These are phyloP conservation scores for Acanthis flammea DNA, from an alignment of 2,797 vertebrate species.

Conservation along the genomic window DNA sequence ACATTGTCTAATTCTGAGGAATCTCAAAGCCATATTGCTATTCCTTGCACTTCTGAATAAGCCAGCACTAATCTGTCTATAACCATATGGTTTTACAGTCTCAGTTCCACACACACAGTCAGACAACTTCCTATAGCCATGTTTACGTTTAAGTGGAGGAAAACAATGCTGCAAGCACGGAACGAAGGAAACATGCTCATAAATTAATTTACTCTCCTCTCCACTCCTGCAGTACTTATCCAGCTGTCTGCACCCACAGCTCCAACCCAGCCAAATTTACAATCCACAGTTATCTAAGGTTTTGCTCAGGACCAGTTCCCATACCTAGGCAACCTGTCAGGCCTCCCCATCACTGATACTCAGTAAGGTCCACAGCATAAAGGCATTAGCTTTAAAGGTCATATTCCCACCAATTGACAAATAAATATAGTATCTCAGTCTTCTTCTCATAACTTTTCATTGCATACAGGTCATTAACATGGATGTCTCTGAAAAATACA, in stretches of 20 bases:
- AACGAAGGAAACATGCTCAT: background rate
- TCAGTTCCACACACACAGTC: background rate
- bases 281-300: background rate
- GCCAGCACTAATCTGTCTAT: background rate
- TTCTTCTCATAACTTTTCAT: background rate
- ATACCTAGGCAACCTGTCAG: background rate
- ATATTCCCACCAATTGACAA: background rate
- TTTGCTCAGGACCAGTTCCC: background rate
- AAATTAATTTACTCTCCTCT: background rate
- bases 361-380: background rate
- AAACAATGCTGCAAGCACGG: background rate
- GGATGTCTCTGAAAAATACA: background rate
- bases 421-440: background rate
- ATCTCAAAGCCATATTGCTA: background rate
- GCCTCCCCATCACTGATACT: background rate
- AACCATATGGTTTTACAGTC: background rate
- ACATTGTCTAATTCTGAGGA: rapidly evolving
- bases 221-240: background rate
- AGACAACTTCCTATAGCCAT: background rate
- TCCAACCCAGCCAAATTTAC: background rate
- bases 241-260: background rate
- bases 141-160: background rate
- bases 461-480: background rate
- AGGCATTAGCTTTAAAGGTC: background rate
- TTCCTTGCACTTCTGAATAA: background rate